Conservation (phyloP, 2,113 vertebrate species). For the Eulemur macaco region DNA sequence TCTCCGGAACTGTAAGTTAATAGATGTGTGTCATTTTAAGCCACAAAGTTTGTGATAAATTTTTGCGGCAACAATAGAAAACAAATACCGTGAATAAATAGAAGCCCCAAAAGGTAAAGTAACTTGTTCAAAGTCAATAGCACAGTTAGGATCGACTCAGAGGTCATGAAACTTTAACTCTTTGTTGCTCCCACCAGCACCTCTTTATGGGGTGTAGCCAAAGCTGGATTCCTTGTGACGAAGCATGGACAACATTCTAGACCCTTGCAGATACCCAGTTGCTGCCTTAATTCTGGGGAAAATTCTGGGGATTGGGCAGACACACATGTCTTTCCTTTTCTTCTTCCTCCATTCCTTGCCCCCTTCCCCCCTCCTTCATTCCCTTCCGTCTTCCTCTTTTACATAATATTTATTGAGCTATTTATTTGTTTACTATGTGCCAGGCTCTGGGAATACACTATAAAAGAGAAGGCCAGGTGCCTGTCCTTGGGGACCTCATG, state of each 20-base stretch:
- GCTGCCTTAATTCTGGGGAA: neutral
- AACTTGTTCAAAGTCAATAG: too few relatives aligned
- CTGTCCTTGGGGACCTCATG: neutral
- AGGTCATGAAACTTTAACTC: neutral
- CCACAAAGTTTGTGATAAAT: neutral
- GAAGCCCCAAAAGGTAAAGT: neutral
- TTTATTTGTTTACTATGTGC: neutral
- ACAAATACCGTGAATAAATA: neutral
- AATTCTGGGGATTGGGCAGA: neutral
- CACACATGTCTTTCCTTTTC: neutral
- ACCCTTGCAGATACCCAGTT: too few relatives aligned
- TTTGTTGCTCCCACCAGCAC: too few relatives aligned
- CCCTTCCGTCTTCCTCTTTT: neutral
- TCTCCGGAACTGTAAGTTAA: rapidly evolving
- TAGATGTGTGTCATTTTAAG: neutral
- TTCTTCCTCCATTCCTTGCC: neutral
- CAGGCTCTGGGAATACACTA: neutral
- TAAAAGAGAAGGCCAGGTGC: neutral
- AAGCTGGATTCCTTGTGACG: neutral
- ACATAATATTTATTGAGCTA: neutral
- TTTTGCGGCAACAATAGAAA: neutral
- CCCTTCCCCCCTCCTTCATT: neutral
- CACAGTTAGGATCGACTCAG: neutral
- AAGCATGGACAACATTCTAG: neutral
- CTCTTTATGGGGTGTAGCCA: neutral